phyloP scores from a whole-genome alignment of 1,140 invertebrate species.

The Brachionus angularis region DNA sequence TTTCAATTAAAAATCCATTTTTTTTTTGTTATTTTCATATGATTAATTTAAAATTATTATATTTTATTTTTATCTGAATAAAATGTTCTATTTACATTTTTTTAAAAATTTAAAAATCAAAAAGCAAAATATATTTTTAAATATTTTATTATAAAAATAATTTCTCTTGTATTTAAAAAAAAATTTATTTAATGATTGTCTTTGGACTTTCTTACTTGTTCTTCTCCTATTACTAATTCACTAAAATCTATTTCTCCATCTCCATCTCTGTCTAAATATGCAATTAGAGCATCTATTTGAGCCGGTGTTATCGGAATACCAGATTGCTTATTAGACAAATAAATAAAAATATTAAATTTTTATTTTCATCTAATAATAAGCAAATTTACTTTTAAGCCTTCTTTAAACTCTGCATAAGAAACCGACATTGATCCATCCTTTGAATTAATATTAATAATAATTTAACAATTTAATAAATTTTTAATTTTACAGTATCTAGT shows the following conservation, averaged over 20 bases:
- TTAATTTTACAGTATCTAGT: slow-evolving; percentile 47
- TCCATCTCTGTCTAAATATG: slow-evolving; percentile 49
- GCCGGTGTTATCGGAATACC: slow-evolving; percentile 47
- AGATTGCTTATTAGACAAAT: slow-evolving; percentile 47
- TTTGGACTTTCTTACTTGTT: slow-evolving; percentile 37
- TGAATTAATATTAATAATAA: not conserved
- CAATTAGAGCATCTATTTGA: slow-evolving; percentile 49
- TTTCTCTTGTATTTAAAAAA: too few relatives aligned
- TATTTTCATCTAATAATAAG: not conserved
- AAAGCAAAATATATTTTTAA: too few relatives aligned
- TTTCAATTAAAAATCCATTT: too few relatives aligned
- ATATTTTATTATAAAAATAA: too few relatives aligned
- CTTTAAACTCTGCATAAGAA: slow-evolving; percentile 50
- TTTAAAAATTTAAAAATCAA: too few relatives aligned
- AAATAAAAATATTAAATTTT: not conserved
- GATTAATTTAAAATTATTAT: too few relatives aligned
- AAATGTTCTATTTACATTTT: too few relatives aligned
- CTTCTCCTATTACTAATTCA: slow-evolving; percentile 45
- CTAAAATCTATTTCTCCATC: slow-evolving; percentile 52
- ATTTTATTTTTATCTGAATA: too few relatives aligned
- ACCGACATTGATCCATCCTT: slow-evolving; percentile 51
- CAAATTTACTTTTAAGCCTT: slow-evolving; percentile 50
- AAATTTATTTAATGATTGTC: slow-evolving; percentile 17
- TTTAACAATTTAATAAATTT: not conserved
- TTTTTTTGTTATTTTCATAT: too few relatives aligned